Percentiles rank a stretch among this genome's conserved stretches.
Conservation (phyloP, 2,888 invertebrate species). For the Latrodectus elegans region DNA sequence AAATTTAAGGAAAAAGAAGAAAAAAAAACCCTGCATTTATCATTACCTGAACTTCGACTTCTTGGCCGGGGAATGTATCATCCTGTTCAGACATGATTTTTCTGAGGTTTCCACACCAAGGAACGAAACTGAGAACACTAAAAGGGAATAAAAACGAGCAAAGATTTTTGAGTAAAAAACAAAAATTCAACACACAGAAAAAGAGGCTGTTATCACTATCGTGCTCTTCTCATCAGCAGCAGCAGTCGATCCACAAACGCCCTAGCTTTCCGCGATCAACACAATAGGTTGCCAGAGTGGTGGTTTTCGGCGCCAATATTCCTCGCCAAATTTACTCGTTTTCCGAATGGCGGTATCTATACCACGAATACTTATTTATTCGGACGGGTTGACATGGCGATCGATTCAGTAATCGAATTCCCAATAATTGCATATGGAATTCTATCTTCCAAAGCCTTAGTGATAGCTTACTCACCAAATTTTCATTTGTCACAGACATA, state of each 20-base stretch:
- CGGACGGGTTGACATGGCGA: not conserved
- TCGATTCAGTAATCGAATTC: not conserved
- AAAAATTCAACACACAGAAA: conserved; percentile 58
- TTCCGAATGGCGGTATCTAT: not conserved
- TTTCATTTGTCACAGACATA: too few species aligned
- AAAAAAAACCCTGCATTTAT: conserved; percentile 8
- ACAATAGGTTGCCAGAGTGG: conserved; percentile 41
- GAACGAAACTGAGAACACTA: conserved; percentile 47
- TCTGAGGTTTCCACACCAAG: conserved; percentile 37
- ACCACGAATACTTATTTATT: not conserved
- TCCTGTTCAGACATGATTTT: conserved; percentile 67
- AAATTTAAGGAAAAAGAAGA: conserved; percentile 8
- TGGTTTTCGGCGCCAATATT: not conserved
- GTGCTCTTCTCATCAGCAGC: conserved; percentile 54
- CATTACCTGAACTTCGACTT: conserved; percentile 60
- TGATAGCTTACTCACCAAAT: too few species aligned
- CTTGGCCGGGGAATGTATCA: conserved; percentile 68
- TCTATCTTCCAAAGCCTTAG: not conserved
- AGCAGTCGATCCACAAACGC: conserved; percentile 59
- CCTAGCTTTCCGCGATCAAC: conserved; percentile 57
- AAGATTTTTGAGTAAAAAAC: conserved; percentile 56
- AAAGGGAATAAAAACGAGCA: conserved; percentile 49
- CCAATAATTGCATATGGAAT: not conserved
- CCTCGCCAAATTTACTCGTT: conserved; percentile 24
- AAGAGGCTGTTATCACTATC: conserved; percentile 36